Conservation (phyloP, 2,113 vertebrate genomes). For the Mormyrus lacerda region DNA sequence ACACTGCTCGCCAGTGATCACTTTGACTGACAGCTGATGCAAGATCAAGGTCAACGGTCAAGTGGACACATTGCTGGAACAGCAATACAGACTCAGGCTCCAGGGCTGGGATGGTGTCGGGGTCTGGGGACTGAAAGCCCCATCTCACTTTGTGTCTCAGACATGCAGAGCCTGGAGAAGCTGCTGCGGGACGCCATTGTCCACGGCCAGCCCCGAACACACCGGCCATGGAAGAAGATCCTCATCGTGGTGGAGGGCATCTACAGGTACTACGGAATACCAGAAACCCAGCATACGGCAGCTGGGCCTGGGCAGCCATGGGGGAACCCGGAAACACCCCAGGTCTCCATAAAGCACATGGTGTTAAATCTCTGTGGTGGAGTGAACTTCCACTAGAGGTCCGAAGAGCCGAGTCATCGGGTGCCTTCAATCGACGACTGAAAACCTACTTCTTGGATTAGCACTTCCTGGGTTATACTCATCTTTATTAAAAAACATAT, state of each 20-base stretch:
- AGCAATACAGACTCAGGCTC: background rate
- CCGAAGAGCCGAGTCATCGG: too few relatives aligned
- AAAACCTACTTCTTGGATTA: too few relatives aligned
- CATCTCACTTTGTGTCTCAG: slow-evolving; percentile 53
- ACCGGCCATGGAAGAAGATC: slow-evolving; percentile 96
- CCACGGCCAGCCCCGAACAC: slow-evolving; percentile 88
- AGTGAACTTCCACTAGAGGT: too few relatives aligned
- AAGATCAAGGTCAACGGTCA: background rate
- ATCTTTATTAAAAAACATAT: too few relatives aligned
- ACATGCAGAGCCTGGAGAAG: slow-evolving; percentile 97
- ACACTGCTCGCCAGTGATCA: background rate
- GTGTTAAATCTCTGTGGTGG: background rate
- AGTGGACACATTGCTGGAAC: background rate
- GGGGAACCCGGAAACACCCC: background rate
- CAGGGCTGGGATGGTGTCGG: background rate
- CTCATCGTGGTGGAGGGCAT: slow-evolving; percentile 95
- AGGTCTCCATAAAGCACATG: background rate
- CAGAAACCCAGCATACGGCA: background rate
- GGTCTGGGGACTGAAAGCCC: background rate
- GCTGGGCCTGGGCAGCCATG: background rate
- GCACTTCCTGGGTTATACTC: too few relatives aligned
- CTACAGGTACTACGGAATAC: slow-evolving; percentile 72
- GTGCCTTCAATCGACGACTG: too few relatives aligned
- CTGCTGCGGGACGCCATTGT: slow-evolving; percentile 90
- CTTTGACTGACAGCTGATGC: background rate